Evolutionary conservation across 2,888 invertebrate genomes (phyloP).

Genomic region (Eristalis intricaria): DNA sequence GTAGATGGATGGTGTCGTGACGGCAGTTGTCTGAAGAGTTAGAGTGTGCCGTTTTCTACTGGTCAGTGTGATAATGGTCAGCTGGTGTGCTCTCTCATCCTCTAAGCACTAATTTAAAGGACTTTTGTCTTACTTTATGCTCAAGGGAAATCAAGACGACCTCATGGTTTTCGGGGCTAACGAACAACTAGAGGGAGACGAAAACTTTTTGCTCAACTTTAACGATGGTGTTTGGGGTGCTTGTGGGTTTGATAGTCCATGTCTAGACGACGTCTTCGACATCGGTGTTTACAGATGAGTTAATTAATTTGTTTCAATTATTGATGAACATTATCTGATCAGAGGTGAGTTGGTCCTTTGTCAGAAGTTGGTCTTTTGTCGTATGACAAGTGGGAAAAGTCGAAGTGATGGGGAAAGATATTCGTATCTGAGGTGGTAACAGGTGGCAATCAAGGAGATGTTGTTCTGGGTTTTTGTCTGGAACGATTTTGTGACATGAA

Average conservation of each 20-base stretch:
- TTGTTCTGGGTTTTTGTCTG: background rate
- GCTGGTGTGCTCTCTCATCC: constrained; percentile 7
- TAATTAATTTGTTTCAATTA: constrained; percentile 51
- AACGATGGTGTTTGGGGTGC: background rate
- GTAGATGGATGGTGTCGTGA: constrained; percentile 36
- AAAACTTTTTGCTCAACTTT: background rate
- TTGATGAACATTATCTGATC: constrained; percentile 42
- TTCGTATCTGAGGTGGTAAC: background rate
- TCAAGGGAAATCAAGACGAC: constrained; percentile 55
- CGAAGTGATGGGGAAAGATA: background rate
- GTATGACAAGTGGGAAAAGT: background rate
- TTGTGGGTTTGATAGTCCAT: background rate
- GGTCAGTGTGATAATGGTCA: constrained; percentile 51
- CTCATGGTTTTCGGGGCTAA: constrained; percentile 3
- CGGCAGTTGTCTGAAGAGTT: background rate
- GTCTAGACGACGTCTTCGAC: background rate
- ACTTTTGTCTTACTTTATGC: constrained; percentile 39
- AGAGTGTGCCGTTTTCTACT: background rate
- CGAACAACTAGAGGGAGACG: background rate
- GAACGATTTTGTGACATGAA: background rate
- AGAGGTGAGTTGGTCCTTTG: constrained; percentile 6
- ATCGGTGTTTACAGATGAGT: constrained; percentile 33
- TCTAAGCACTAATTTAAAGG: constrained; percentile 35
- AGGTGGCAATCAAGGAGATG: background rate
- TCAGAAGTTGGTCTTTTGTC: background rate